Evolutionary conservation across 2,797 vertebrate genomes (phyloP).

Genomic region (Kryptolebias ocellatus): DNA sequence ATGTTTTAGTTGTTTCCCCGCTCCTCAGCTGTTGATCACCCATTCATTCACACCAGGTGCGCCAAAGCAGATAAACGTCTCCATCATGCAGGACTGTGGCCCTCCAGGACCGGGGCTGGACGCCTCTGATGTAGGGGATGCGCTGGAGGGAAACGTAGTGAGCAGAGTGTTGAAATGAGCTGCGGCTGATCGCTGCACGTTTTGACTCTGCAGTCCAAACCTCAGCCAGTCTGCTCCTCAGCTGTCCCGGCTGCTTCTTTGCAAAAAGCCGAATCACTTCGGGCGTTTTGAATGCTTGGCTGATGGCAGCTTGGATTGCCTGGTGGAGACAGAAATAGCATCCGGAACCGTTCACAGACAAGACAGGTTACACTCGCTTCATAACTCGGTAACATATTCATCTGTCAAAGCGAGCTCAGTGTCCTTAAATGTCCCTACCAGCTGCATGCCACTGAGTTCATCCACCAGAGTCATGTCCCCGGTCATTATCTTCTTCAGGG

Average conservation of each 20-base stretch:
- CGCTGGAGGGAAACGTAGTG: too few species aligned
- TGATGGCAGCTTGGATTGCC: conserved; percentile 98
- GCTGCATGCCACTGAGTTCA: conserved; percentile 95
- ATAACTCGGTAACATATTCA: background rate
- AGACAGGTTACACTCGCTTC: background rate
- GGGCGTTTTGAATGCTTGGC: conserved; percentile 98
- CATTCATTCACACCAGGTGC: too few species aligned
- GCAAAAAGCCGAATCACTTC: conserved; percentile 98
- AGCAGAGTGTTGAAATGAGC: background rate
- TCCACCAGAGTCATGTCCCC: conserved; percentile 98
- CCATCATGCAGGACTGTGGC: too few species aligned
- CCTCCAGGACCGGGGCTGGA: too few species aligned
- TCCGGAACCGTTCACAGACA: background rate
- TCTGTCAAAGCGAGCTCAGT: background rate
- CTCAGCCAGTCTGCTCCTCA: conserved; percentile 93
- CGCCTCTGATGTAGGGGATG: too few species aligned
- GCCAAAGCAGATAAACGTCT: too few species aligned
- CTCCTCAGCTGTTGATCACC: too few species aligned
- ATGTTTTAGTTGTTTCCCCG: too few species aligned
- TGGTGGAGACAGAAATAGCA: conserved; percentile 62
- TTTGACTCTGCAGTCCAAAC: conserved; percentile 71
- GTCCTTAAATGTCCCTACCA: conserved; percentile 80
- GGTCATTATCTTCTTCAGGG: conserved; percentile 95
- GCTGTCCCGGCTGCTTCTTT: conserved; percentile 96
- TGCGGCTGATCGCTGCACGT: background rate